Conservation (phyloP, 2,888 invertebrate genomes). For the Ypsolopha sequella region DNA sequence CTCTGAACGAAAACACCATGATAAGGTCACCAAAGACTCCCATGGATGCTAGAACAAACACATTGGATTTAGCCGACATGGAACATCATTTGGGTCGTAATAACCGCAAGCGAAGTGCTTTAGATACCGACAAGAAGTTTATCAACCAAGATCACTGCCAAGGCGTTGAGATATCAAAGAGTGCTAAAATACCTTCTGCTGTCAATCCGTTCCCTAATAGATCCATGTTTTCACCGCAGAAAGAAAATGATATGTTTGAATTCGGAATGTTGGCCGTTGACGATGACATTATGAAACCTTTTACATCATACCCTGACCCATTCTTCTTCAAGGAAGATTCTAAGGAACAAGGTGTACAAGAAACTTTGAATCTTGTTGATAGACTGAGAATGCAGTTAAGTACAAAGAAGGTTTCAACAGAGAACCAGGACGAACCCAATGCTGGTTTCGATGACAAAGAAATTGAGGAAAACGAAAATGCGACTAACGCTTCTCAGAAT, state of each 20-base stretch:
- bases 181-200: slow-evolving; percentile 58
- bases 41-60: slow-evolving; percentile 57
- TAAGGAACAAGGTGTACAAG: slow-evolving; percentile 83
- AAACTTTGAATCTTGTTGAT: slow-evolving; percentile 87
- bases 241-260: slow-evolving; percentile 74
- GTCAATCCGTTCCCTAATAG: slow-evolving; percentile 62
- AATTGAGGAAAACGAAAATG: too few relatives aligned
- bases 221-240: slow-evolving; percentile 80
- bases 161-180: slow-evolving; percentile 58
- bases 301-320: slow-evolving; percentile 73
- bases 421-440: slow-evolving; percentile 22
- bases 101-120: slow-evolving; percentile 35
- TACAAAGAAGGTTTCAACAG: slow-evolving; percentile 73
- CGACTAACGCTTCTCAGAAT: too few relatives aligned
- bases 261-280: slow-evolving; percentile 74
- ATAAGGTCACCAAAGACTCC: slow-evolving; percentile 65
- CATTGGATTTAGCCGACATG: slow-evolving; percentile 40
- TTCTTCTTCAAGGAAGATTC: slow-evolving; percentile 82
- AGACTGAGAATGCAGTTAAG: slow-evolving; percentile 81
- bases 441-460: too few relatives aligned
- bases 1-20: slow-evolving; percentile 61
- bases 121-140: slow-evolving; percentile 52
- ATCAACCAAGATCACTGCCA: slow-evolving; percentile 55
- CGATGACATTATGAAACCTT: slow-evolving; percentile 76
- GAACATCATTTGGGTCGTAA: slow-evolving; percentile 36